Percentiles rank a stretch among this genome's conserved stretches.
Conservation (phyloP, 1,140 invertebrate genomes). For the Zaprionus africanus region DNA sequence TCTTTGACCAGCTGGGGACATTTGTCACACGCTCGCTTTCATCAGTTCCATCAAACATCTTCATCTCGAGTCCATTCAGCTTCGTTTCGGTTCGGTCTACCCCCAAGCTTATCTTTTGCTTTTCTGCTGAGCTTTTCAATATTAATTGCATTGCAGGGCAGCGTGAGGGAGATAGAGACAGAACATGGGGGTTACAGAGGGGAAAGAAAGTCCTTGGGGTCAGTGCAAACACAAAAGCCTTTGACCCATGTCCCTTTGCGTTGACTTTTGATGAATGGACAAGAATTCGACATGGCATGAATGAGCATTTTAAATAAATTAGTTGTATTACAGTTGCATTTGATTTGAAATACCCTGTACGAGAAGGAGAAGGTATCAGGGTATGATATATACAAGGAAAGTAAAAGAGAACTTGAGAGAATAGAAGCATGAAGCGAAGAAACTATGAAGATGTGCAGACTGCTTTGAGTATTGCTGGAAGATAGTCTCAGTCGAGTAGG, state of each 20-base stretch:
- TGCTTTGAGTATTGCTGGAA: background rate
- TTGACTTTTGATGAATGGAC: constrained; percentile 82
- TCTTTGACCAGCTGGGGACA: constrained; percentile 61
- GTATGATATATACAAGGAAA: background rate
- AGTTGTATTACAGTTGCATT: constrained; percentile 76
- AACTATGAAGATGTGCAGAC: background rate
- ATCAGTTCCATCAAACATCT: constrained; percentile 69
- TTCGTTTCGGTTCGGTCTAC: constrained; percentile 22
- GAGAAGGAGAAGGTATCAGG: background rate
- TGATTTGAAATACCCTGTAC: constrained; percentile 30
- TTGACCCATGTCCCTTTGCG: constrained; percentile 65
- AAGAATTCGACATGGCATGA: constrained; percentile 76
- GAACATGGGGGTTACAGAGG: background rate
- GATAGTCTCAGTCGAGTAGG: background rate
- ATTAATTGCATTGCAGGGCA: constrained; percentile 73
- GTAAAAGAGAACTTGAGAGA: background rate
- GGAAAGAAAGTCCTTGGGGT: constrained; percentile 48
- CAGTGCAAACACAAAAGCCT: constrained; percentile 63
- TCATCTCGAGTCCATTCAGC: constrained; percentile 36
- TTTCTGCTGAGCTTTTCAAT: constrained; percentile 68
- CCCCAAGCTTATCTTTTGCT: constrained; percentile 36
- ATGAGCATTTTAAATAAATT: constrained; percentile 83
- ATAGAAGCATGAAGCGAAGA: background rate
- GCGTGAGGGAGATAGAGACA: constrained; percentile 25
- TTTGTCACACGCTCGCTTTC: constrained; percentile 80